A percentile compares a stretch with the other conserved stretches of the same genome.
phyloP scores from a whole-genome alignment of 2,797 vertebrate species.

The Mormyrops boulengeri region DNA sequence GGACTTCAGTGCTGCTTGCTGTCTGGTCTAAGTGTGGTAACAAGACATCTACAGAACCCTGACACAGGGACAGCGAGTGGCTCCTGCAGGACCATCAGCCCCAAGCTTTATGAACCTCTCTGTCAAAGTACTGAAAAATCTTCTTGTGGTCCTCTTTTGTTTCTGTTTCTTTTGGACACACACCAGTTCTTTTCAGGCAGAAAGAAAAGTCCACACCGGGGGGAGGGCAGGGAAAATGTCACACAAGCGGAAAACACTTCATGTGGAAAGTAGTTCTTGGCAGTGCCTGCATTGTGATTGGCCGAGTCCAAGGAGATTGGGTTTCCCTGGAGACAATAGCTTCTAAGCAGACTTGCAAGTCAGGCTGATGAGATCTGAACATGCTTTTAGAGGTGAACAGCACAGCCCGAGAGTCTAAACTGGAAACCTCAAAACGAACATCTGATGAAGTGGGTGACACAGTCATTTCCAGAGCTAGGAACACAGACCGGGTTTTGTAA shows the following conservation, averaged over 20 bases:
- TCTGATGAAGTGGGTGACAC: not conserved
- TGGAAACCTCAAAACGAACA: not conserved
- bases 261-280: not conserved
- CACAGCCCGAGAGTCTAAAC: not conserved
- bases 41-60: not conserved
- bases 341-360: not conserved
- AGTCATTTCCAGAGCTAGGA: not conserved
- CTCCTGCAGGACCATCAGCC: not conserved
- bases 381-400: not conserved
- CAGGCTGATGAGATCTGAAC: not conserved
- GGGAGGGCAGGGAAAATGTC: not conserved
- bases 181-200: not conserved
- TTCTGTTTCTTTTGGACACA: not conserved
- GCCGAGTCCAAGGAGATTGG: not conserved
- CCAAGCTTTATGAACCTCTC: not conserved
- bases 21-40: not conserved
- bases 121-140: not conserved
- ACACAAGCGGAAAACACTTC: not conserved
- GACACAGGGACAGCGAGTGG: not conserved
- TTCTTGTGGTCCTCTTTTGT: not conserved
- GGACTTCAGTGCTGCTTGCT: not conserved
- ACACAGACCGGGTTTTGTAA: not conserved
- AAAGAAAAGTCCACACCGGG: not conserved
- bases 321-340: not conserved
- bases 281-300: not conserved